Evolutionary conservation across 2,113 vertebrate species (phyloP), one percentile per base, ranked within the genome.

Genomic region (Cryptotis parvus): DNA sequence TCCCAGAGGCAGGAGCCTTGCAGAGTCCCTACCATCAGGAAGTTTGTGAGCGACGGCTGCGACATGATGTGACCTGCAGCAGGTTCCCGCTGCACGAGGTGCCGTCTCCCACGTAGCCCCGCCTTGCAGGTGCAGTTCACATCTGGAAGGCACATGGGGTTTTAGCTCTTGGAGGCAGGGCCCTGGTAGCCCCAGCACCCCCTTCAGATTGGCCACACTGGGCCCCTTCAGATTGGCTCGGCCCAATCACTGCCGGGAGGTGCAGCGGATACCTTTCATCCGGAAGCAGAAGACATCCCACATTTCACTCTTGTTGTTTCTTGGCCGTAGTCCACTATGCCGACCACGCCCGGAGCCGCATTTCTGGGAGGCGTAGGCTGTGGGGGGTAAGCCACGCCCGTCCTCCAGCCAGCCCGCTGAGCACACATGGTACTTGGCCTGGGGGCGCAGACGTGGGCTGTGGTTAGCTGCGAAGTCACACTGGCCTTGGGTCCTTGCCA

Each of bases 261-360:
- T 11, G 63, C 6, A 10, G 27, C 22, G 6, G 69, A 97, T 94
- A 99, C 99, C 99, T 97, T 99, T 99, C 95, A 99, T 96, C 90
- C 99, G 95, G 96, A 98, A 99, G 97, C 99, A 99, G 98, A 99
- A 99, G 39, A 97, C 97, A 39, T 99, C 99, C 99, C 99, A 99
- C 37, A 94, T 98, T 97, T 99, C 99, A 0, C 97, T 98, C 92
- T 98, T 94, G 89, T 99, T 99, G 84, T 43, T 93, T 87, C 99
- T 98, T 29, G 9, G 45, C 99, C 99, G 0, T 99, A 99, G 95
- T 99, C 99, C 74, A 99, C 98, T 0, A 99, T 99, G 79, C 99
- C 99, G 0, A 99, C 97, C 0, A 98, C 84, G n/a, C 0, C 99
- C 99, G 0, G 97, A 98, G 22, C 99, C 99, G 3, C 99, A 99